Percentiles rank a stretch among this genome's conserved stretches.
Conservation (phyloP, 2,797 vertebrate genomes). For the Labroides dimidiatus region DNA sequence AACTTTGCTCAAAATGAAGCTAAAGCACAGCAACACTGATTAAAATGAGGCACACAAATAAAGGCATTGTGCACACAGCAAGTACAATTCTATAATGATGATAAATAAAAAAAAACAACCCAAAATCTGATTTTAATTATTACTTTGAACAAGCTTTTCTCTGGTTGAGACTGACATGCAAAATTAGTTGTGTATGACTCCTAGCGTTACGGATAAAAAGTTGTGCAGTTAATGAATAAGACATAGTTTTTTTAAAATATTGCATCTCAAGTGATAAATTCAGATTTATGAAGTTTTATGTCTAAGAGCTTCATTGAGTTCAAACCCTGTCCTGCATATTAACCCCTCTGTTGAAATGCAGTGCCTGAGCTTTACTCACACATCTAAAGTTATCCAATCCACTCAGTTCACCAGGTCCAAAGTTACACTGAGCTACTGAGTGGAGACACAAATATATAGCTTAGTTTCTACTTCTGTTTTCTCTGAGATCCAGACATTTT, state of each 20-base stretch:
- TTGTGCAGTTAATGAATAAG: neutral
- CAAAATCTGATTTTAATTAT: neutral
- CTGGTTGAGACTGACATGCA: neutral
- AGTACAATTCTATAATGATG: neutral
- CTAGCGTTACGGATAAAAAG: neutral
- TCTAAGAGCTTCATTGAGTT: neutral
- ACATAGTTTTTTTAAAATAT: too few relatives aligned
- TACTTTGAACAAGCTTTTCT: neutral
- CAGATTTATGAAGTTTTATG: neutral
- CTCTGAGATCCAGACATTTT: too few relatives aligned
- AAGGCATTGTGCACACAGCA: slow-evolving; percentile 15
- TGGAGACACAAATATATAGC: neutral
- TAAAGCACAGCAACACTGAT: slow-evolving; percentile 26
- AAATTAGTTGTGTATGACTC: neutral
- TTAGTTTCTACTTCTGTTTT: too few relatives aligned
- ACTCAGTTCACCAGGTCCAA: neutral
- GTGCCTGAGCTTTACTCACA: neutral
- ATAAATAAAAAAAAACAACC: neutral
- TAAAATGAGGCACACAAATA: slow-evolving; percentile 37
- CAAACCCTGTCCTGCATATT: neutral
- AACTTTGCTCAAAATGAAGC: slow-evolving; percentile 21
- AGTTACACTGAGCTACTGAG: neutral
- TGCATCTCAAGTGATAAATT: neutral
- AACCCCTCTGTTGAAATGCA: neutral
- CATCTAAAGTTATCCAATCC: slow-evolving; percentile 2